Percentiles rank a stretch among this genome's conserved stretches.
Evolutionary conservation across 1,140 invertebrate species (phyloP).

Genomic region (Linepithema humile): DNA sequence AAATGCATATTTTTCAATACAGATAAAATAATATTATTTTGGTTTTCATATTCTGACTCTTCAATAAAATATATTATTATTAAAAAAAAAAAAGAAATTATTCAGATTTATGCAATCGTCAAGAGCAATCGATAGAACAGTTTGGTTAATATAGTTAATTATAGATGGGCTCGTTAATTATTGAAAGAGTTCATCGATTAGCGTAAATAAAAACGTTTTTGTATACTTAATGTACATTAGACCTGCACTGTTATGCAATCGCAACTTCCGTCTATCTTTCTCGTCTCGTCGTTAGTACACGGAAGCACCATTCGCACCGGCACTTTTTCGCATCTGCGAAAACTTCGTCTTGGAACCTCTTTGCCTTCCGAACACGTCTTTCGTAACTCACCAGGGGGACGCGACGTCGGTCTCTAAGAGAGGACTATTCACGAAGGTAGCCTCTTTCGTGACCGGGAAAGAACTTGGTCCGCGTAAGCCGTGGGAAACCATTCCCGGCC

Average conservation of each 20-base stretch:
- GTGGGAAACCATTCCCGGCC: conserved; percentile 50
- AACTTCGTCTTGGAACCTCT: conserved; percentile 59
- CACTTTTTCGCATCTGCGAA: conserved; percentile 48
- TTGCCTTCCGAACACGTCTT: conserved; percentile 68
- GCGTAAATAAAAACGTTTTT: neutral
- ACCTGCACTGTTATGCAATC: conserved; percentile 17
- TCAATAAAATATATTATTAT: neutral
- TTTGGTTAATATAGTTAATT: neutral
- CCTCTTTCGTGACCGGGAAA: conserved; percentile 40
- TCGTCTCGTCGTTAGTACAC: conserved; percentile 41
- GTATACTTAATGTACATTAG: neutral
- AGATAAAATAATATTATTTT: too few species aligned
- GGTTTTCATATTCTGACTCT: too few species aligned
- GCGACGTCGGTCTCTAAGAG: conserved; percentile 40
- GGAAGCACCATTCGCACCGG: conserved; percentile 30
- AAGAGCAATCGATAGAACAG: too few species aligned
- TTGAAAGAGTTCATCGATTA: neutral
- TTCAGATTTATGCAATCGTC: neutral
- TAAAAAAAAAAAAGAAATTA: neutral
- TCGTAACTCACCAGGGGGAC: conserved; percentile 52
- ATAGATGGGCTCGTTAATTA: neutral
- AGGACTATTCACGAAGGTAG: conserved; percentile 26
- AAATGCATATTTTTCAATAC: too few species aligned
- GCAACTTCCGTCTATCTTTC: neutral
- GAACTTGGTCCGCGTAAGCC: conserved; percentile 40